phyloP scores from a whole-genome alignment of 2,888 invertebrate genomes.

The Agriopis leucophaearia region DNA sequence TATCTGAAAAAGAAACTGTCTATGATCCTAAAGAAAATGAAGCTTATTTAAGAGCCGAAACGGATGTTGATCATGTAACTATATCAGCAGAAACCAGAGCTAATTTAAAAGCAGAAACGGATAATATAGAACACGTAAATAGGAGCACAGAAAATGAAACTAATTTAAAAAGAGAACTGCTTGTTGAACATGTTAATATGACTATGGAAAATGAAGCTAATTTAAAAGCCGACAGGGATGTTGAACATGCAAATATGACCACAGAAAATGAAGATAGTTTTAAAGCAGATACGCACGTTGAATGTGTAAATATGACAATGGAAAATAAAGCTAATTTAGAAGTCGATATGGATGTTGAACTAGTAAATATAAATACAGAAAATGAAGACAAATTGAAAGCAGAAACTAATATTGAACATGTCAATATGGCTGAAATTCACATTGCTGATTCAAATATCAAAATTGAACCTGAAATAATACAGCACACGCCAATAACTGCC shows the following conservation, averaged over 20 bases:
- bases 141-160: constrained; percentile 17
- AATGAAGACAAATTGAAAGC: constrained; percentile 14
- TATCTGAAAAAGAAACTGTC: neutral
- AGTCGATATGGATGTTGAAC: constrained; percentile 22
- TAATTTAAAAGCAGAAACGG: constrained; percentile 6
- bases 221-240: constrained; percentile 17
- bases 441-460: neutral
- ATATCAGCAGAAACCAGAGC: constrained; percentile 11
- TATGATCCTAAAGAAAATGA: constrained; percentile 19
- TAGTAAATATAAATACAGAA: constrained; percentile 19
- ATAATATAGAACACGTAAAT: constrained; percentile 19
- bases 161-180: neutral
- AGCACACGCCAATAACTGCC: neutral
- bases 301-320: constrained; percentile 8
- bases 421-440: neutral
- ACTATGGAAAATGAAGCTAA: constrained; percentile 15
- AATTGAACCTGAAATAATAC: constrained; percentile 8
- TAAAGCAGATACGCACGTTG: constrained; percentile 18
- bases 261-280: constrained; percentile 21
- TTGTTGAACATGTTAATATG: neutral
- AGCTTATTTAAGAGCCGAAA: neutral
- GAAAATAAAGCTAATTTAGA: constrained; percentile 10
- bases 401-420: neutral
- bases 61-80: constrained; percentile 23
- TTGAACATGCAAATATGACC: constrained; percentile 12